A percentile compares a stretch with the other conserved stretches of the same genome.
Conservation (phyloP, 2,797 vertebrate genomes). For the Danio aesculapii region DNA sequence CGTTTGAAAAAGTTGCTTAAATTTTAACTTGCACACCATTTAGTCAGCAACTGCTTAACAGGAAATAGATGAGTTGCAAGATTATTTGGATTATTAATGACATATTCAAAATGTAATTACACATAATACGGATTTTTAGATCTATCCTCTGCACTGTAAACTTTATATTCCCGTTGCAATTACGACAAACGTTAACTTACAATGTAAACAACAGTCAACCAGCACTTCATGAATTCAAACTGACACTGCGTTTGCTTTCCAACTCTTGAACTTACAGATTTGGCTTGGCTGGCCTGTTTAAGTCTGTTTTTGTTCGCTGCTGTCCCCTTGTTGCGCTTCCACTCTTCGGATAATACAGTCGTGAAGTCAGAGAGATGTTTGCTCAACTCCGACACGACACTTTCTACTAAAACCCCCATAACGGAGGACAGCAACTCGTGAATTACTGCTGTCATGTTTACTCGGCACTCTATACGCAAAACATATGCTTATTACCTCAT, state of each 20-base stretch:
- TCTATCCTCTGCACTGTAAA: neutral
- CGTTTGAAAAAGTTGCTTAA: no score
- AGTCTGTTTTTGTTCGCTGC: constrained; percentile 32
- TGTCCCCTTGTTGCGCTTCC: constrained; percentile 22
- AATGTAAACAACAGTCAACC: neutral
- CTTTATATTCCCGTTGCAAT: no score
- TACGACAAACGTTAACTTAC: no score
- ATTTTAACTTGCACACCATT: neutral
- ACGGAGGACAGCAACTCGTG: constrained; percentile 44
- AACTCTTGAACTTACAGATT: constrained; percentile 38
- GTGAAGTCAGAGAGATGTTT: constrained; percentile 44
- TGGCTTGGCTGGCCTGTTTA: constrained; percentile 36
- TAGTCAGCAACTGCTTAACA: neutral
- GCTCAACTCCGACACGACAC: constrained; percentile 47
- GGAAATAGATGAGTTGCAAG: neutral
- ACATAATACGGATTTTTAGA: neutral
- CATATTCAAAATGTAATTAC: neutral
- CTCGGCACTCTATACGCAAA: neutral
- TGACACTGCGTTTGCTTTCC: neutral
- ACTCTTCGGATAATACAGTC: constrained; percentile 37
- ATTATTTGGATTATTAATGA: neutral
- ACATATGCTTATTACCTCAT: neutral
- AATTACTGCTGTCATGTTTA: constrained; percentile 26
- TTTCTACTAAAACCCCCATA: constrained; percentile 46
- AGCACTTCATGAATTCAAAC: neutral